phyloP scores from a whole-genome alignment of 2,888 invertebrate genomes.

The Cynaeus angustus region DNA sequence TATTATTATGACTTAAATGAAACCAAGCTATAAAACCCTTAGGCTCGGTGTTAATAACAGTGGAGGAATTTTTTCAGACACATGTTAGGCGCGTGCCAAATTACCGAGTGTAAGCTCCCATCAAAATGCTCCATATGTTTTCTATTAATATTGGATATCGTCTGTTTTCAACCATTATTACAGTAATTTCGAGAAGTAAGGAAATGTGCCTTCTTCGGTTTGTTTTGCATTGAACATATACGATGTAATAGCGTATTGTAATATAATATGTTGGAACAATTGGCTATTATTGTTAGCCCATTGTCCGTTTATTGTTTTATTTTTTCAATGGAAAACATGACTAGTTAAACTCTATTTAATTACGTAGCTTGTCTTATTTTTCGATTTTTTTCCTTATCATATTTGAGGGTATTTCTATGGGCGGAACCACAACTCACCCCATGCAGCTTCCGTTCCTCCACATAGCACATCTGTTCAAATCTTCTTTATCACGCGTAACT shows the following conservation, averaged over 20 bases:
- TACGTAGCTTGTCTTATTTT: background rate
- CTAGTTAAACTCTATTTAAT: slow-evolving; percentile 22
- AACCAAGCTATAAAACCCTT: slow-evolving; percentile 6
- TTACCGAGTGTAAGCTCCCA: slow-evolving; percentile 27
- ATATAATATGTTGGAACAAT: slow-evolving; percentile 23
- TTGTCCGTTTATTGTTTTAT: slow-evolving; percentile 30
- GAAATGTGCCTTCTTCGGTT: background rate
- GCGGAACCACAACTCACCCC: slow-evolving; percentile 27
- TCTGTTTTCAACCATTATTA: slow-evolving; percentile 10
- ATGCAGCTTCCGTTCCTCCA: slow-evolving; percentile 46
- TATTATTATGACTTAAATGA: no score
- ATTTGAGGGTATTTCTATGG: slow-evolving; percentile 1
- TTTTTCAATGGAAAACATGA: slow-evolving; percentile 12
- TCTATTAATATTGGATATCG: slow-evolving; percentile 21
- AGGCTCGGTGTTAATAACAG: slow-evolving; percentile 39
- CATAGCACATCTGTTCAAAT: slow-evolving; percentile 37
- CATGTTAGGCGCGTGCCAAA: slow-evolving; percentile 48
- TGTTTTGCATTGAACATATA: slow-evolving; percentile 5
- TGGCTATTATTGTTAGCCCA: slow-evolving; percentile 33
- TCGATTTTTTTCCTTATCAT: background rate
- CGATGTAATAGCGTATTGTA: slow-evolving; percentile 24
- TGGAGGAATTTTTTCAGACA: slow-evolving; percentile 42
- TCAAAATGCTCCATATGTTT: slow-evolving; percentile 40
- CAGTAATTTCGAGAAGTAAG: slow-evolving; percentile 28
- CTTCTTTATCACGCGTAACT: slow-evolving; percentile 36